A percentile compares a stretch with the other conserved stretches of the same genome.
Conservation (phyloP, 2,113 vertebrate species). For the Apaloderma vittatum region DNA sequence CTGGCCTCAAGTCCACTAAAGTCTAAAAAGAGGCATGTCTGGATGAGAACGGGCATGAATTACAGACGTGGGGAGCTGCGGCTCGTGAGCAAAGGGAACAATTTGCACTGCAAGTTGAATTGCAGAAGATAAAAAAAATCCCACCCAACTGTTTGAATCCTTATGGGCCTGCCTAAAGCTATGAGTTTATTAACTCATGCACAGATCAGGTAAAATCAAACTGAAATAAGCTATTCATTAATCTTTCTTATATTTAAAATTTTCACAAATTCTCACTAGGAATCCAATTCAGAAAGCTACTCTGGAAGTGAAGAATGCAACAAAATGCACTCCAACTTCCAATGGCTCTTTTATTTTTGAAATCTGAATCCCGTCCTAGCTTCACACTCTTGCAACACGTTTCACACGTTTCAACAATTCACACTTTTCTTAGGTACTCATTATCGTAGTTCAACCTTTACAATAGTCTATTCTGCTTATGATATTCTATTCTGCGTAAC, state of each 20-base stretch:
- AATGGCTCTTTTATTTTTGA: neutral
- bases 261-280: conserved; percentile 1
- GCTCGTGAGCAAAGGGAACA: neutral
- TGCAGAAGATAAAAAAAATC: neutral
- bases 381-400: rapidly evolving
- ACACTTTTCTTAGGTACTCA: neutral
- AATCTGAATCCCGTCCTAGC: neutral
- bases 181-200: conserved; percentile 8
- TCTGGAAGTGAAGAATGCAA: neutral
- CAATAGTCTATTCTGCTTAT: neutral
- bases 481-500: neutral
- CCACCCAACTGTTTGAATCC: neutral
- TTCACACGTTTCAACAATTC: neutral
- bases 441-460: neutral
- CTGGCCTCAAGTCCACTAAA: neutral
- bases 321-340: neutral
- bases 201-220: conserved; percentile 1
- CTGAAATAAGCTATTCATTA: conserved; percentile 31
- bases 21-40: rapidly evolving
- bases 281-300: conserved; percentile 31
- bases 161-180: conserved; percentile 1
- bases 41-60: neutral
- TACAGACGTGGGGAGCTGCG: neutral
- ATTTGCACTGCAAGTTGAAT: neutral
- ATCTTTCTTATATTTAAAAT: neutral